Base-by-base conservation (phyloP, 2,113 vertebrate species). In the Neodontobutis hainanensis region DNA sequence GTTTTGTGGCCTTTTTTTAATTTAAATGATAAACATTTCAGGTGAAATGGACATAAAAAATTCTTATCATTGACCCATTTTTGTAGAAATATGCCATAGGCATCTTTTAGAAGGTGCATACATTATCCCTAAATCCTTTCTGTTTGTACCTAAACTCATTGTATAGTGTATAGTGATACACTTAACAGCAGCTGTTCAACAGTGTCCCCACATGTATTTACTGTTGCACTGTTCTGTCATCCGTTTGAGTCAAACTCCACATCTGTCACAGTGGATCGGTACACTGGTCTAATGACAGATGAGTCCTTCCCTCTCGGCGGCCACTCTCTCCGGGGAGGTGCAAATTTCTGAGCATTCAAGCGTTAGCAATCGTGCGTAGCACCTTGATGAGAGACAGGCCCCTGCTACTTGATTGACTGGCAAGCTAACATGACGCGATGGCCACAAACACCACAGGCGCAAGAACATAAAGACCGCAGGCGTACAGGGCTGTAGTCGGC, bases 351-450 rank as follows among this genome's bases (percentile, higher is more conserved):
- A 72, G 63, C 86, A 86, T 84, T 74, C 86, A 73, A 78, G 81
- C 80, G 47, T 88, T 83, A 74, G 78, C 89, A 91, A 90, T 93
- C 90, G 89, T 66, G 75, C 70, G 47, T 44, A 59, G 87, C 85
- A 87, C 87, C 89, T 91, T 91, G 85, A 91, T 87, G 86, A 91
- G 83, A 80, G 86, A 85, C 73, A 73, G 81, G 77, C 77, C 76
- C 85, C 73, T 51, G 65, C 62, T 56, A 68, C 53, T 81, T 93
- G 92, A 92, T 86, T 91, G 92, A 92, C 87, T 85, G 78, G 73
- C 80, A 60, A 35, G 0, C 81, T 92, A 92, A 92, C 84, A 14
- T 12, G 78, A 90, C 68, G 73, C 57, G 88, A 93, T 70, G 69
- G 83, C 82, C 35, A 51, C 60, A 50, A 78, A 75, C 82, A 58